These are phyloP conservation scores for Bruchidius siliquastri DNA, from an alignment of 2,888 invertebrate species.

Conservation along the genomic window DNA sequence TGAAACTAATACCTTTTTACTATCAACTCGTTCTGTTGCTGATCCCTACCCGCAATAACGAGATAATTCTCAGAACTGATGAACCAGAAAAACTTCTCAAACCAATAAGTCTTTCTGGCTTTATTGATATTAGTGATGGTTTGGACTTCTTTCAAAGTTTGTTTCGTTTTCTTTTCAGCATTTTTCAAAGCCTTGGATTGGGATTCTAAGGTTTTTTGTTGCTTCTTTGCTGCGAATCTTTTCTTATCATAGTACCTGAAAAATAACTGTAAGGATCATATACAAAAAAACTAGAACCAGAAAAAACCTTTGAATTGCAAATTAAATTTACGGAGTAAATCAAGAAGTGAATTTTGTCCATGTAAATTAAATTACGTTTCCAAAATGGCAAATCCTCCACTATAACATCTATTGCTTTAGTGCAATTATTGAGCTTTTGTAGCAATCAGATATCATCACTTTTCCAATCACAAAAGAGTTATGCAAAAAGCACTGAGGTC, in stretches of 20 bases:
- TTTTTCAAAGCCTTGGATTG: conserved; percentile 91
- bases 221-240: conserved; percentile 85
- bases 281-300: conserved; percentile 1
- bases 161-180: conserved; percentile 90
- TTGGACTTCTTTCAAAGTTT: conserved; percentile 85
- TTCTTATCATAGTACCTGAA: conserved; percentile 86
- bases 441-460: no score
- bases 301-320: no score
- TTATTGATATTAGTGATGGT: conserved; percentile 90
- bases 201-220: conserved; percentile 93
- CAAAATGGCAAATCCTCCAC: no score
- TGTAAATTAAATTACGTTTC: no score
- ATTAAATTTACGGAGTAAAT: no score
- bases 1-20: conserved; percentile 83
- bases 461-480: no score
- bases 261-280: conserved; percentile 11
- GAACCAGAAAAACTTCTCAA: conserved; percentile 99
- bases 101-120: conserved; percentile 94
- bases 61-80: conserved; percentile 93
- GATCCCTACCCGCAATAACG: conserved; percentile 93
- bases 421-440: no score
- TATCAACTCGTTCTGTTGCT: conserved; percentile 95
- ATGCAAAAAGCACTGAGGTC: no score
- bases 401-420: no score
- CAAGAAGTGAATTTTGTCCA: no score